Percentiles rank a stretch among this genome's conserved stretches.
Evolutionary conservation across 2,797 vertebrate genomes (phyloP).

Genomic region (Pipistrellus pipistrellus): DNA sequence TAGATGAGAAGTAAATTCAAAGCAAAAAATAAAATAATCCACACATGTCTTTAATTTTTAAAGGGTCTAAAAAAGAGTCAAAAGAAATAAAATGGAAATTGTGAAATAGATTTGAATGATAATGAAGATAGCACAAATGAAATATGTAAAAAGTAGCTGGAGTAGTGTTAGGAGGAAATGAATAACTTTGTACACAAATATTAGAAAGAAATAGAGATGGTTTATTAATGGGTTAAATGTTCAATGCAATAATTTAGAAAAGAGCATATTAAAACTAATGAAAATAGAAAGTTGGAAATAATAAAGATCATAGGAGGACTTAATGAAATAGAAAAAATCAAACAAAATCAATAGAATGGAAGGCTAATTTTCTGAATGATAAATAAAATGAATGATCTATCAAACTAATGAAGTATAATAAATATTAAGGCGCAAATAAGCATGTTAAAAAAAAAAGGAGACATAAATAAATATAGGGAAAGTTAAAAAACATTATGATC

Average conservation of each 20-base stretch:
- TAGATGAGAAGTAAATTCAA: conserved; percentile 6
- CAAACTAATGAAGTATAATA: conserved; percentile 13
- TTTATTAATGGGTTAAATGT: background rate
- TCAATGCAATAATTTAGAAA: background rate
- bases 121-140: background rate
- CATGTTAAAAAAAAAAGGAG: background rate
- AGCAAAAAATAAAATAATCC: background rate
- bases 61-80: background rate
- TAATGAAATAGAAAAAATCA: conserved; percentile 10
- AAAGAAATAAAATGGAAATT: conserved; percentile 21
- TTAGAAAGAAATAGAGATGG: background rate
- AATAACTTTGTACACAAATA: background rate
- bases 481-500: background rate
- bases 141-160: background rate
- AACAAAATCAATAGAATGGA: background rate
- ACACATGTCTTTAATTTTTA: background rate
- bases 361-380: conserved; percentile 6
- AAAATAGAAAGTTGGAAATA: background rate
- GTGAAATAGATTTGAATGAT: background rate
- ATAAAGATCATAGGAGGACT: background rate
- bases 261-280: background rate
- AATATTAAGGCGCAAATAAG: conserved; percentile 20
- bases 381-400: background rate
- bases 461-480: background rate
- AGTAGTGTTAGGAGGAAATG: background rate